These are phyloP conservation scores for Clinocottus analis DNA, from an alignment of 2,113 vertebrate species.

Conservation along the genomic window DNA sequence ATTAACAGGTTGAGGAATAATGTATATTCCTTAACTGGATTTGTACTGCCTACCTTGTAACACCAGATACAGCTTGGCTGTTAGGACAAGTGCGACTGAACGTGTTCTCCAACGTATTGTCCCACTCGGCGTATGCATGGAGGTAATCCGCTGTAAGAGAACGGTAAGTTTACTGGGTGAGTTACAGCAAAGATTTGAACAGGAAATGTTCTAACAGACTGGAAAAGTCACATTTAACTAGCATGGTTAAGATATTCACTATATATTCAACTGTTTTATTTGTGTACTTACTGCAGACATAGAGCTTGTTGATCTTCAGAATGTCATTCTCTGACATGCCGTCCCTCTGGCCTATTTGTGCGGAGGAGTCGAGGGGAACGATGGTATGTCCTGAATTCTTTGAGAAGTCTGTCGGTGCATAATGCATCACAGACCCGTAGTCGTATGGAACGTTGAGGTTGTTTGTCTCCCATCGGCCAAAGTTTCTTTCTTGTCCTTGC, in stretches of 20 bases:
- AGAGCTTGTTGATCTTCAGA: constrained; percentile 36
- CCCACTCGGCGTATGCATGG: background rate
- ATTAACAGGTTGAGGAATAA: background rate
- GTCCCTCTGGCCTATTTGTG: constrained; percentile 29
- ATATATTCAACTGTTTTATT: background rate
- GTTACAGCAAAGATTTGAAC: background rate
- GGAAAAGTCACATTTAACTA: background rate
- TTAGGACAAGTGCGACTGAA: background rate
- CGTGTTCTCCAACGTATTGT: background rate
- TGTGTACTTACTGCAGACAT: constrained; percentile 16
- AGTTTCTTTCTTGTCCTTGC: background rate
- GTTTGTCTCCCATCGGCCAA: fast-evolving
- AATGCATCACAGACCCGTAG: constrained; percentile 27
- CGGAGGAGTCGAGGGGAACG: background rate
- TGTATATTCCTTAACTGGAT: background rate
- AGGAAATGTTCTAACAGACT: background rate
- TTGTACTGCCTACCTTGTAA: background rate
- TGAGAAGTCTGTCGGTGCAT: background rate
- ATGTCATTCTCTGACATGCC: constrained; percentile 30
- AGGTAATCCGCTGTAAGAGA: background rate
- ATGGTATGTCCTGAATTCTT: background rate
- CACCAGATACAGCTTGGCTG: constrained; percentile 15
- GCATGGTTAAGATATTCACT: background rate
- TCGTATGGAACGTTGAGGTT: constrained; percentile 21
- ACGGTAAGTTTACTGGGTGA: background rate